phyloP scores from a whole-genome alignment of 2,888 invertebrate species.

The Agyllia agylla region DNA sequence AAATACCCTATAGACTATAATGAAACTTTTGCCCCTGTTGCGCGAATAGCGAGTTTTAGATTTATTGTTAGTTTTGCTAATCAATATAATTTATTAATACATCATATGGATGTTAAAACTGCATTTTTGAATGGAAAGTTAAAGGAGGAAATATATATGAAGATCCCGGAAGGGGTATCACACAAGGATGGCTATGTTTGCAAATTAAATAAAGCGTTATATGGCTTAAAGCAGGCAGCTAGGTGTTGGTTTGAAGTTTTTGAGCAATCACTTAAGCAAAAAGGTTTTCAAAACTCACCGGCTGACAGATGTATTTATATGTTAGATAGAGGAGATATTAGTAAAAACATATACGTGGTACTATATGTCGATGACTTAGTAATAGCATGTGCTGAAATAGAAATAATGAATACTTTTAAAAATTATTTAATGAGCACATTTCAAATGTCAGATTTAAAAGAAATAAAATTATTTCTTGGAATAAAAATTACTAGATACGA shows the following conservation, averaged over 20 bases:
- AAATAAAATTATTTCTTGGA: constrained; percentile 73
- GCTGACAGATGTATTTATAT: constrained; percentile 37
- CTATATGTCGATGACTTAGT: constrained; percentile 24
- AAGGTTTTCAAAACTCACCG: constrained; percentile 66
- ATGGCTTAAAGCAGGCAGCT: constrained; percentile 76
- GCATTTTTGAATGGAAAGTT: not conserved
- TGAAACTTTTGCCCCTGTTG: not conserved
- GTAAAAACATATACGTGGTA: not conserved
- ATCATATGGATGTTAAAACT: not conserved
- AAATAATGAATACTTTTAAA: constrained; percentile 50
- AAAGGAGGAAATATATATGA: not conserved
- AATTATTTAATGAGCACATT: constrained; percentile 61
- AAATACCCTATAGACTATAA: not conserved
- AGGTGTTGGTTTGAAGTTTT: constrained; percentile 74
- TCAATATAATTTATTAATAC: not conserved
- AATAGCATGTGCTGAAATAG: constrained; percentile 40
- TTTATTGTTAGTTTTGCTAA: not conserved
- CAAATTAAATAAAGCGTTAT: constrained; percentile 78
- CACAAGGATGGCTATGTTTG: constrained; percentile 40
- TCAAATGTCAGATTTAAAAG: constrained; percentile 67
- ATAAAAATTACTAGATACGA: constrained; percentile 56
- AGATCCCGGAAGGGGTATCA: not conserved
- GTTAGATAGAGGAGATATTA: not conserved
- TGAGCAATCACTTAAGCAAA: constrained; percentile 56
- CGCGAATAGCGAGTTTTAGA: not conserved